phyloP scores from a whole-genome alignment of 2,888 invertebrate species.

The Chrysodeixis includens region DNA sequence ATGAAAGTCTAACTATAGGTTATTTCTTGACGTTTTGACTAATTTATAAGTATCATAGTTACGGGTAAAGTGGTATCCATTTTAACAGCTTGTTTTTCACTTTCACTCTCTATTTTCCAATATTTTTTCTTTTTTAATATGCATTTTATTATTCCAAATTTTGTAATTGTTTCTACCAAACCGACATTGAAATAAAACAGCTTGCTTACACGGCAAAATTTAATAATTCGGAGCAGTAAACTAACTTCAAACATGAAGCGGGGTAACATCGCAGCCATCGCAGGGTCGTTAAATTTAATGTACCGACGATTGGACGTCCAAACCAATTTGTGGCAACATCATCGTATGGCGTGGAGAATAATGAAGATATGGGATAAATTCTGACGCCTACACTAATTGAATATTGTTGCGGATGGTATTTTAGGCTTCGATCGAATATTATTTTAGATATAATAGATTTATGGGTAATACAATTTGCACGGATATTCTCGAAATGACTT shows the following conservation, averaged over 20 bases:
- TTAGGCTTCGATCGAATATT: not conserved
- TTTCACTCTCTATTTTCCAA: no score
- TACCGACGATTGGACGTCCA: conserved; percentile 29
- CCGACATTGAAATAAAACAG: no score
- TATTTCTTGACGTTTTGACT: no score
- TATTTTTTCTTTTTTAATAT: no score
- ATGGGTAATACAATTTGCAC: not conserved
- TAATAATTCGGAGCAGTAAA: no score
- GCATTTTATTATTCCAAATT: no score
- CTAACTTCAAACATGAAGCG: conserved; percentile 38
- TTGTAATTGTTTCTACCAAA: no score
- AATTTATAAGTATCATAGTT: no score
- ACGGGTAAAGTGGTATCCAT: no score
- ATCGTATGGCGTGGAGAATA: conserved; percentile 13
- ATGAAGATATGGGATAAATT: conserved; percentile 9
- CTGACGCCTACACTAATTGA: conserved; percentile 23
- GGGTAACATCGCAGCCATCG: conserved; percentile 29
- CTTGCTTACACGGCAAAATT: no score
- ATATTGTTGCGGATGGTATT: not conserved
- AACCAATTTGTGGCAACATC: conserved; percentile 33
- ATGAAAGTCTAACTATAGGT: no score
- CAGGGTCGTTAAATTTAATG: conserved; percentile 52
- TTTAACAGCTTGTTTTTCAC: no score
- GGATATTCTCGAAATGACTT: not conserved
- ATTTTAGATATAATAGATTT: not conserved